These are phyloP conservation scores for Salminus brasiliensis DNA, from an alignment of 2,113 vertebrate genomes.

Conservation along the genomic window DNA sequence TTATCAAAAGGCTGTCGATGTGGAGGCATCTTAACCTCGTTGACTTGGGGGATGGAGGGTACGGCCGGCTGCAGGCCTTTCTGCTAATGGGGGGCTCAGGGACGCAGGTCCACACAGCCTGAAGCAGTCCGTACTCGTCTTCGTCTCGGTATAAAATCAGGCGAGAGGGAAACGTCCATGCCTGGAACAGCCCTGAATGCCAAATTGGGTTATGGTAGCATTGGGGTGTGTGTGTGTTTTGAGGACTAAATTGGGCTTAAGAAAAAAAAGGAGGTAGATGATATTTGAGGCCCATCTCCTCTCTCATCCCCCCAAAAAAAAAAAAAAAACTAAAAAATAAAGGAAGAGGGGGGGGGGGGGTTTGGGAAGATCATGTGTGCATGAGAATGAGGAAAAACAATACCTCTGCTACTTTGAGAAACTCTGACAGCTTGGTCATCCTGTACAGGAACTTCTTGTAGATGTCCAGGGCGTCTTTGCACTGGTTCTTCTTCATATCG, in stretches of 20 bases:
- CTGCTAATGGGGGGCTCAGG: background rate
- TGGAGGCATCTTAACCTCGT: background rate
- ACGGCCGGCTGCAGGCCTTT: background rate
- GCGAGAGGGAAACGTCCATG: background rate
- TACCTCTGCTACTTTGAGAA: constrained; percentile 82
- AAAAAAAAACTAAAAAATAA: background rate
- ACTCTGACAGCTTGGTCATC: constrained; percentile 81
- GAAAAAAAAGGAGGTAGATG: no score
- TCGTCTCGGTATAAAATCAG: background rate
- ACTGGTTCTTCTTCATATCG: constrained; percentile 81
- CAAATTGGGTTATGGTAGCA: no score
- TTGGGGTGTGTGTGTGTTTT: background rate
- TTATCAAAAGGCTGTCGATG: background rate
- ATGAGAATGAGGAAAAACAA: background rate
- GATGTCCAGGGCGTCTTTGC: constrained; percentile 80
- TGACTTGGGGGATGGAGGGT: background rate
- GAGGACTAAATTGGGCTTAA: background rate
- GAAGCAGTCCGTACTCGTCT: background rate
- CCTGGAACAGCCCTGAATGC: background rate
- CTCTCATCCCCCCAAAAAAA: background rate
- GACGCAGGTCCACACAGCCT: background rate
- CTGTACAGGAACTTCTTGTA: constrained; percentile 80
- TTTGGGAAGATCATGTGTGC: no score
- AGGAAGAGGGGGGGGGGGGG: no score
- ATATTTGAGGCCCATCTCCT: no score